Evolutionary conservation across 2,888 invertebrate species (phyloP), one percentile per base, ranked within the genome.

Genomic region (Hydriomena furcata): DNA sequence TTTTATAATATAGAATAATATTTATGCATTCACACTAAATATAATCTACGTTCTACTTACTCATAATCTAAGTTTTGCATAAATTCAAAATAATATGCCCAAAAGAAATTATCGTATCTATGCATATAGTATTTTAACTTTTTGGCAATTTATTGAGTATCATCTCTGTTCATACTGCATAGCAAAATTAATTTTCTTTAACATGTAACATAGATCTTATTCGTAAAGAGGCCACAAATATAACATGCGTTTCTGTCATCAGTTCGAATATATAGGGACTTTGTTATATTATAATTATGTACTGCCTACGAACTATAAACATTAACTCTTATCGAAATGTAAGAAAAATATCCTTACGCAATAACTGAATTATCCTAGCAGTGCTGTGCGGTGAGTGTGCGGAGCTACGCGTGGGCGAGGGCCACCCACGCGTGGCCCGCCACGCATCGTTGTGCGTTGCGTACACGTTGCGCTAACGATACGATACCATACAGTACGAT

Each of bases 121-220:
- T 88, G 88, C 87, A 90, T 89, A 89, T 87, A 83, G 79, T 61
- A 89, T 88, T 41, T 88, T 89, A 85, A 90, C 87, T 91, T 91
- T 91, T 91, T 91, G 91, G 91, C 91, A 91, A 91, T 91, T 89
- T 87, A 91, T 86, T 91, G 91, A 91, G 91, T 91, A 91, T 91
- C 91, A 91, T 91, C 89, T 90, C 85, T 90, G 90, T 59, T 61
- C 61, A 61, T 61, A 61, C 59, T 91, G 90, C 91, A 91, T 89
- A 90, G 89, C 89, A 90, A 90, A 87, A 88, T 88, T 86, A 88
- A 83, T 88, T 88, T 88, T 82, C 82, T 88, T 90, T 85, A 88
- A 88, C 81, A 87, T 87, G 88, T 90, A 90, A 90, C 90, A 88
- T 88, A 90, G 87, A 89, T 88, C 88, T 90, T 89, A 90, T 87